A percentile compares a stretch with the other conserved stretches of the same genome.
Evolutionary conservation across 2,113 vertebrate species (phyloP).

Genomic region (Oxygymnocypris stewartii): DNA sequence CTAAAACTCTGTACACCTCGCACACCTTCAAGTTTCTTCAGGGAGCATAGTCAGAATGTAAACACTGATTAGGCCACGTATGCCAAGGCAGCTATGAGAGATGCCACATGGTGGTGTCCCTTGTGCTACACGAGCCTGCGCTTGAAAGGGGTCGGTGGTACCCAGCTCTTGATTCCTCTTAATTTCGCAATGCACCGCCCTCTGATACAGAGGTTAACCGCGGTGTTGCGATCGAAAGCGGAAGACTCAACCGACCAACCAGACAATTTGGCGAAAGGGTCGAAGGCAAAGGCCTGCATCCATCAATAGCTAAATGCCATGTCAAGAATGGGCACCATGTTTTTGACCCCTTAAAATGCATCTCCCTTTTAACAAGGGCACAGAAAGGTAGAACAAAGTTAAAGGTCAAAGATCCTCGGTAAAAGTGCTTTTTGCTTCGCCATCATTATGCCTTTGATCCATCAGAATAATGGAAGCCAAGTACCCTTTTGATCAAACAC

Average conservation of each 20-base stretch:
- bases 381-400: slow-evolving; percentile 32
- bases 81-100: slow-evolving; percentile 15
- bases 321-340: not conserved
- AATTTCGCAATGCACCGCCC: slow-evolving; percentile 37
- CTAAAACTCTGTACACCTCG: not conserved
- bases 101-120: slow-evolving; percentile 56
- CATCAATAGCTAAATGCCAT: slow-evolving; percentile 16
- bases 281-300: slow-evolving; percentile 23
- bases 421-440: slow-evolving; percentile 33
- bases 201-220: slow-evolving; percentile 65
- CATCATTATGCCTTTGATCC: slow-evolving; percentile 45
- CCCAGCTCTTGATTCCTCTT: not conserved
- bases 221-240: slow-evolving; percentile 32
- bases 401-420: slow-evolving; percentile 7
- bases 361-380: slow-evolving; percentile 26
- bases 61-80: slow-evolving; percentile 30
- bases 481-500: slow-evolving; percentile 23
- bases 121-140: not conserved
- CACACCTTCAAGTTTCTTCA: slow-evolving; percentile 35
- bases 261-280: slow-evolving; percentile 25
- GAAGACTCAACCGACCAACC: slow-evolving; percentile 26
- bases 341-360: slow-evolving; percentile 24
- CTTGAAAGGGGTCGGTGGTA: slow-evolving; percentile 22
- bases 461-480: slow-evolving; percentile 21
- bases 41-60: slow-evolving; percentile 13